Base-by-base conservation (phyloP, 2,888 invertebrate genomes). In the Reticulitermes lucifugus region DNA sequence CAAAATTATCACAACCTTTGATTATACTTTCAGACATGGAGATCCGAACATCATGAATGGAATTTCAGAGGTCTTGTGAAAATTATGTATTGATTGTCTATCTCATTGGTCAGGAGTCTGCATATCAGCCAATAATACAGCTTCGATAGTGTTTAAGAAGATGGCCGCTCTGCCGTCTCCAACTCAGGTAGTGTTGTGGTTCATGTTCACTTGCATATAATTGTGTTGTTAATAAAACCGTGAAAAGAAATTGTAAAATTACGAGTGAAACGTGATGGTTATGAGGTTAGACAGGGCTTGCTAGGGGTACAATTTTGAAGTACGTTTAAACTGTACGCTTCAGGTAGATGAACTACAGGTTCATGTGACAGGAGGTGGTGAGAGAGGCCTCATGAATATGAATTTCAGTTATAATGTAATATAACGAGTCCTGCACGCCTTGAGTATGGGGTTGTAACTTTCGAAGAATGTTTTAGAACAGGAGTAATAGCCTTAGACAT, bases 161-260 rank as follows among this genome's bases (percentile, higher is more conserved):
- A 96, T 96, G 96, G 96, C 96, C 93, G 94, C 95, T 92, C 93
- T 96, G 95, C 96, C 95, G 93, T 96, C 95, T 93, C 95, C 96
- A 92, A 95, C 95, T 92, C 95, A 95, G 95, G 95, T 96, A 95
- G 65, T 92, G 92, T 89, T 73, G 81, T 29, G 25, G 75, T 84
- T 59, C 80, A 81, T 59, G 73, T 81, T 70, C 22, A 70, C 46
- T 29, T 60, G 51, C 41, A n/a, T 71, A 73, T 83, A 51, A n/a
- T 22, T 75, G 25, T 70, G 41, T 41, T 79, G 70, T 41, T 41
- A 84, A 18, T 79, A 65, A 51, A 4, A 77, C 9, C 46, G 43
- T 46, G 41, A 14, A 51, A 77, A 51, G 35, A 43, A 1, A 77
- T 22, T 46, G 46, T 46, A 22, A 46, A 46, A 21, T 46, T 46